These are phyloP conservation scores for Litocranius walleri DNA, from an alignment of 2,113 vertebrate species.

Conservation along the genomic window DNA sequence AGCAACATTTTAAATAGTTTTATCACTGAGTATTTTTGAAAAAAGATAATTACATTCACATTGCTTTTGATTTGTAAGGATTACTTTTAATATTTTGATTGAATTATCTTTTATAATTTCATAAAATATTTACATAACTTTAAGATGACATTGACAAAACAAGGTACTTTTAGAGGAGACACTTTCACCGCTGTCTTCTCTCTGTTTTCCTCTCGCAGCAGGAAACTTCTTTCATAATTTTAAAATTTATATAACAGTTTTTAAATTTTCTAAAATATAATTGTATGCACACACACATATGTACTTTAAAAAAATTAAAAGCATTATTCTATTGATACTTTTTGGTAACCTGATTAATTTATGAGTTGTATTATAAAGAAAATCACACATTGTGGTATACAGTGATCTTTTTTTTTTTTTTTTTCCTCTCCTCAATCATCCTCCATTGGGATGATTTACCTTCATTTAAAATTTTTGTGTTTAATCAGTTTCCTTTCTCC, in stretches of 20 bases:
- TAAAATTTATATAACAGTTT: background rate
- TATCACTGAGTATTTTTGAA: background rate
- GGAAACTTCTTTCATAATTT: background rate
- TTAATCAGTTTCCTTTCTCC: background rate
- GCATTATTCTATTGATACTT: fast-evolving
- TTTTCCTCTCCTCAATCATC: background rate
- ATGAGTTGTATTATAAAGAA: background rate
- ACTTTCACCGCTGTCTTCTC: background rate
- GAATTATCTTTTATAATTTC: background rate
- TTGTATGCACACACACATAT: background rate
- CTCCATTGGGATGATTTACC: too few relatives aligned
- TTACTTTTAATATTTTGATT: background rate
- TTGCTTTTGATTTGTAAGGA: background rate
- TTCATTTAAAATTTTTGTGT: background rate
- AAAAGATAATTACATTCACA: background rate
- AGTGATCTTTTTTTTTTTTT: background rate
- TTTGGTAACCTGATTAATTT: background rate
- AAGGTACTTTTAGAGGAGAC: background rate
- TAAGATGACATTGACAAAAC: background rate
- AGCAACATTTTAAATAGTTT: background rate
- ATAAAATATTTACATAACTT: background rate
- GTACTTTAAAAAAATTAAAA: background rate
- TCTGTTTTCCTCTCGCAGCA: background rate
- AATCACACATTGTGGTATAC: background rate
- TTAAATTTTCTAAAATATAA: background rate